Conservation (phyloP, 2,797 vertebrate genomes). For the Betta splendens region DNA sequence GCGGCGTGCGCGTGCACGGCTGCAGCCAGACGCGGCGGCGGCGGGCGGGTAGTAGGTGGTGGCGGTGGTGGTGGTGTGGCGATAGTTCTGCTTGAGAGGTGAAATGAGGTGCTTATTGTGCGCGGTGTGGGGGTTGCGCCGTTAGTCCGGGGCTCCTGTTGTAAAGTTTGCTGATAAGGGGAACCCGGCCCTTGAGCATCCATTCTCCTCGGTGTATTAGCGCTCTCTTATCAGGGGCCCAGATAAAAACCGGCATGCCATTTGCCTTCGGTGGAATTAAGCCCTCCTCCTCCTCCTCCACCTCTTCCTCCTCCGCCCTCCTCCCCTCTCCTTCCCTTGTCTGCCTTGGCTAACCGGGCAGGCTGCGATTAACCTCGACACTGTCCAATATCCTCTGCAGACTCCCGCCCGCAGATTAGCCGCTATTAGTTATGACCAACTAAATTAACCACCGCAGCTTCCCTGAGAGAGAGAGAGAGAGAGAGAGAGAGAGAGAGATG, state of each 20-base stretch:
- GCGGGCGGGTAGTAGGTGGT: slow-evolving; percentile 62
- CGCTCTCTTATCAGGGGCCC: slow-evolving; percentile 98
- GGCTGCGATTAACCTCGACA: slow-evolving; percentile 99
- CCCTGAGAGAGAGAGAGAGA: slow-evolving; percentile 61
- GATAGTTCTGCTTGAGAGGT: slow-evolving; percentile 99
- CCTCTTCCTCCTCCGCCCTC: slow-evolving; percentile 55
- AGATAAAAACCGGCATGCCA: slow-evolving; percentile 99
- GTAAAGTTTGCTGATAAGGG: slow-evolving; percentile 99
- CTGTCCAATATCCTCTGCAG: slow-evolving; percentile 99
- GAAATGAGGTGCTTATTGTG: slow-evolving; percentile 99
- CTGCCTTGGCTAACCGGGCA: slow-evolving; percentile 99
- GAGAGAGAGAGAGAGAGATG: slow-evolving; percentile 31
- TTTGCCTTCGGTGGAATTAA: slow-evolving; percentile 99
- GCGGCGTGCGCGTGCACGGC: slow-evolving; percentile 41
- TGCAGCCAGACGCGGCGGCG: slow-evolving; percentile 48
- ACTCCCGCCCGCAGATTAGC: slow-evolving; percentile 98
- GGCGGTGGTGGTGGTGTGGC: slow-evolving; percentile 83
- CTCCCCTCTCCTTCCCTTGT: slow-evolving; percentile 91
- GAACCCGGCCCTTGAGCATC: slow-evolving; percentile 99
- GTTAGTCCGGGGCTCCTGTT: slow-evolving; percentile 97
- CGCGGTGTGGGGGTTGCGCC: slow-evolving; percentile 93
- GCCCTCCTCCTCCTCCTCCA: slow-evolving; percentile 83
- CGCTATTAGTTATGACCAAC: slow-evolving; percentile 99
- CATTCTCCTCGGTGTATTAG: slow-evolving; percentile 99
- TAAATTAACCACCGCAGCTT: slow-evolving; percentile 97